Percentiles rank a stretch among this genome's conserved stretches.
phyloP scores from a whole-genome alignment of 2,888 invertebrate genomes.

The Paralinhomoeus sp. region DNA sequence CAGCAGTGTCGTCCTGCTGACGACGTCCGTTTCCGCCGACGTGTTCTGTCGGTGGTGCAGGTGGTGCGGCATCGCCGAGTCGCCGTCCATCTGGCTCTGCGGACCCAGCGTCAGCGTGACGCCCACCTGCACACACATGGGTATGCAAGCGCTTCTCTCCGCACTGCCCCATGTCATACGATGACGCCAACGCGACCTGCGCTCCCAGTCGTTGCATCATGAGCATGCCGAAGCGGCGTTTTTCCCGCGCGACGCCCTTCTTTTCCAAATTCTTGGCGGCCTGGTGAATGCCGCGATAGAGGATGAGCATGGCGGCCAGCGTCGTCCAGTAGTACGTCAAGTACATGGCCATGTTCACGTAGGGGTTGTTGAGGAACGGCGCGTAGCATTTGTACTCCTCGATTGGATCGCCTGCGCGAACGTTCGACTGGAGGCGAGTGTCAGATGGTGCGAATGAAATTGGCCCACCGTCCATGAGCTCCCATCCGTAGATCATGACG shows the following conservation, averaged over 20 bases:
- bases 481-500: conserved; percentile 24
- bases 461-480: too few species aligned
- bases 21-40: too few species aligned
- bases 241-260: conserved; percentile 3
- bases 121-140: neutral
- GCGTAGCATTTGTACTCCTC: conserved; percentile 2
- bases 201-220: conserved; percentile 2
- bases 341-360: conserved; percentile 25
- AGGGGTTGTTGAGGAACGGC: conserved; percentile 7
- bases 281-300: conserved; percentile 13
- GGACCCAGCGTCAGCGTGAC: neutral
- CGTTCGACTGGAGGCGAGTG: too few species aligned
- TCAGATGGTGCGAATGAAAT: too few species aligned
- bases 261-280: conserved; percentile 4
- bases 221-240: conserved; percentile 1
- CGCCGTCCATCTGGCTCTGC: too few species aligned
- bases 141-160: neutral
- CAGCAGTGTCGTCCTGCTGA: too few species aligned
- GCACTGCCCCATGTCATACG: neutral
- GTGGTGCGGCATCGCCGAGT: too few species aligned
- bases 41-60: too few species aligned
- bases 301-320: conserved; percentile 22
- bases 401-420: too few species aligned
- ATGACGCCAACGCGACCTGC: neutral
- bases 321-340: conserved; percentile 24